Conservation (phyloP, 1,140 invertebrate species). For the Medauroidea extradentata region DNA sequence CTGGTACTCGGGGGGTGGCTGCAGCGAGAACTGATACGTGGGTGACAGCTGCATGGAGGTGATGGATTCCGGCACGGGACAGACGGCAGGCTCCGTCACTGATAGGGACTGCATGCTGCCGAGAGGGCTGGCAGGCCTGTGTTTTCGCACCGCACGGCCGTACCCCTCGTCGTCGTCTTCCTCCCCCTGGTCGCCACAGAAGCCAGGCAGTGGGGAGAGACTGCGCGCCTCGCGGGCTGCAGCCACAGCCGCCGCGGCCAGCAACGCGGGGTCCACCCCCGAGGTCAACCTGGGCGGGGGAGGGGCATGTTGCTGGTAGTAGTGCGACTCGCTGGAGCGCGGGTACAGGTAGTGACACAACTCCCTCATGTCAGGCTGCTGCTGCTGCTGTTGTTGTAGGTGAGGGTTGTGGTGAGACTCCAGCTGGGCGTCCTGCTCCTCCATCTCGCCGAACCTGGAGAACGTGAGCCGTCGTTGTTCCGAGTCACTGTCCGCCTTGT, state of each 20-base stretch:
- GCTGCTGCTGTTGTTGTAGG: slow-evolving; percentile 26
- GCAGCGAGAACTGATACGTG: slow-evolving; percentile 1
- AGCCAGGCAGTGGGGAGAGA: slow-evolving; percentile 2
- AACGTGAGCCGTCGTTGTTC: neutral
- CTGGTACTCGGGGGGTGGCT: slow-evolving; percentile 15
- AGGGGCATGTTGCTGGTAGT: slow-evolving; percentile 17
- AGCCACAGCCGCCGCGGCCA: slow-evolving; percentile 44
- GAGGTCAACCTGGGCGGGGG: slow-evolving; percentile 21
- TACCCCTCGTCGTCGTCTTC: neutral
- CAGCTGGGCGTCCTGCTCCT: slow-evolving; percentile 20
- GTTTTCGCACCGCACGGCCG: neutral
- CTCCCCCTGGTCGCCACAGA: slow-evolving; percentile 3
- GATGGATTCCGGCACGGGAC: slow-evolving; percentile 28
- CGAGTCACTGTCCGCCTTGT: slow-evolving; percentile 28
- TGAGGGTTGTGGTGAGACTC: slow-evolving; percentile 22
- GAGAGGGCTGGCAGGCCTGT: neutral
- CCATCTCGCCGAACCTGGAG: neutral
- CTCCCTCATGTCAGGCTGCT: slow-evolving; percentile 18
- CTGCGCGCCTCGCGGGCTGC: slow-evolving; percentile 35
- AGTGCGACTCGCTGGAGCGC: neutral
- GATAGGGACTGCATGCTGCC: slow-evolving; percentile 5
- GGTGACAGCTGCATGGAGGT: slow-evolving; percentile 20
- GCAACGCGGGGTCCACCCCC: slow-evolving; percentile 40
- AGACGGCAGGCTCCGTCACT: slow-evolving; percentile 31
- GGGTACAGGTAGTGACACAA: slow-evolving; percentile 25